Conservation (phyloP, 2,888 invertebrate species). For the Sicus ferrugineus region DNA sequence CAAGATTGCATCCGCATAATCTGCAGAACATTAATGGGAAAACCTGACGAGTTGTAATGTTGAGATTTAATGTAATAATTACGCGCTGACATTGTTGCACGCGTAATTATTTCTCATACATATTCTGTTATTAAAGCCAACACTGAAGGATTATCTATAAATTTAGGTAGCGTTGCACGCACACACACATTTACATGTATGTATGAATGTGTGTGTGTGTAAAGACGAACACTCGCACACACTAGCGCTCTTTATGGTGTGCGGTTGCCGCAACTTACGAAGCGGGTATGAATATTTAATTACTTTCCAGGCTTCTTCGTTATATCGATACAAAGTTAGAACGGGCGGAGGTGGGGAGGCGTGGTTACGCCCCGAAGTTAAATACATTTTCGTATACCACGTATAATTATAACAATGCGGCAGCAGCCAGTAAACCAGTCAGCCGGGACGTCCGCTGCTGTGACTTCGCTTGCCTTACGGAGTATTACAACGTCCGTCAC, state of each 20-base stretch:
- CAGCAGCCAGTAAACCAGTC: neutral
- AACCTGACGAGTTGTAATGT: neutral
- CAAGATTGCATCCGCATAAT: too few species aligned
- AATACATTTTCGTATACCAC: slow-evolving; percentile 17
- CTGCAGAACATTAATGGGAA: too few species aligned
- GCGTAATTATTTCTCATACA: slow-evolving; percentile 22
- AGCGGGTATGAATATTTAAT: slow-evolving; percentile 17
- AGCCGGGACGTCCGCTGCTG: neutral
- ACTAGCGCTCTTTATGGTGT: slow-evolving; percentile 19
- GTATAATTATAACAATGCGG: slow-evolving; percentile 17
- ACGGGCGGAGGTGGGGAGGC: neutral
- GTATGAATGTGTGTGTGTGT: too few species aligned
- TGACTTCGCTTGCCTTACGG: neutral
- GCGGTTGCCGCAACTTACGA: slow-evolving; percentile 1
- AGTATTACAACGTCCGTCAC: slow-evolving; percentile 29
- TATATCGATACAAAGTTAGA: neutral
- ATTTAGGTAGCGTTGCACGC: slow-evolving; percentile 3
- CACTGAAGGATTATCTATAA: slow-evolving; percentile 12
- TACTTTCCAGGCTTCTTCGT: slow-evolving; percentile 17
- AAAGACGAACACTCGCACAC: neutral
- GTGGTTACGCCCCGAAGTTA: too few species aligned
- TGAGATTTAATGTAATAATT: slow-evolving; percentile 20
- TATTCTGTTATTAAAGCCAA: slow-evolving; percentile 14
- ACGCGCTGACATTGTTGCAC: slow-evolving; percentile 5
- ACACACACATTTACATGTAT: slow-evolving; percentile 4